Conservation (phyloP, 1,140 invertebrate species). For the Drosophila ananassae region DNA sequence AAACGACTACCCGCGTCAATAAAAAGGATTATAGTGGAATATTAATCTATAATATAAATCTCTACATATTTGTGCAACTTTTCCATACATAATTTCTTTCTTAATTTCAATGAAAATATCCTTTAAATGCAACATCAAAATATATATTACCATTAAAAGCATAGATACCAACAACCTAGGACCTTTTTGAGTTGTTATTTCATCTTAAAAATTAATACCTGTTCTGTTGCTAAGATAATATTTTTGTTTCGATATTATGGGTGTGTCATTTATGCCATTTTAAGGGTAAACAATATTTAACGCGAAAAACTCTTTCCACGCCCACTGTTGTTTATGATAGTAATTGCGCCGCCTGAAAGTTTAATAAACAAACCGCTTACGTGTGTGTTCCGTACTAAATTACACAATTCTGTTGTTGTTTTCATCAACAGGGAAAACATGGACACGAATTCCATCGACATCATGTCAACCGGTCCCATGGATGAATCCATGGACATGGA, state of each 20-base stretch:
- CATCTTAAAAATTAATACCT: not conserved
- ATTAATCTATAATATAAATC: too few relatives aligned
- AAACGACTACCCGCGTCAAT: not conserved
- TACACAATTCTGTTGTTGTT: constrained; percentile 15
- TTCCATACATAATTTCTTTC: too few relatives aligned
- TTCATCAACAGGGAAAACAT: constrained; percentile 40
- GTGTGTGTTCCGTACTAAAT: constrained; percentile 20
- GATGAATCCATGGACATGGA: constrained; percentile 67
- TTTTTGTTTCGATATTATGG: not conserved
- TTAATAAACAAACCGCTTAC: constrained; percentile 60
- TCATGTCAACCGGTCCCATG: constrained; percentile 37
- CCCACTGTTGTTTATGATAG: constrained; percentile 35
- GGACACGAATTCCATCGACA: constrained; percentile 54
- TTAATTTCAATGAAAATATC: too few relatives aligned
- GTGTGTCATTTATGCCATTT: not conserved
- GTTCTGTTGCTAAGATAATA: not conserved
- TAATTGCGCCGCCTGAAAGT: constrained; percentile 67
- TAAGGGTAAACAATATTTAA: not conserved
- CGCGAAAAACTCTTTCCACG: not conserved
- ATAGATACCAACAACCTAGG: too few relatives aligned
- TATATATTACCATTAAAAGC: too few relatives aligned
- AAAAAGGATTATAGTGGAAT: not conserved
- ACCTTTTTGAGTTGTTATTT: not conserved
- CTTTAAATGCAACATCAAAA: too few relatives aligned
- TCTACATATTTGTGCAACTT: too few relatives aligned